Percentiles rank a stretch among this genome's conserved stretches.
Evolutionary conservation across 2,888 invertebrate species (phyloP).

Genomic region (Pollenia labialis): DNA sequence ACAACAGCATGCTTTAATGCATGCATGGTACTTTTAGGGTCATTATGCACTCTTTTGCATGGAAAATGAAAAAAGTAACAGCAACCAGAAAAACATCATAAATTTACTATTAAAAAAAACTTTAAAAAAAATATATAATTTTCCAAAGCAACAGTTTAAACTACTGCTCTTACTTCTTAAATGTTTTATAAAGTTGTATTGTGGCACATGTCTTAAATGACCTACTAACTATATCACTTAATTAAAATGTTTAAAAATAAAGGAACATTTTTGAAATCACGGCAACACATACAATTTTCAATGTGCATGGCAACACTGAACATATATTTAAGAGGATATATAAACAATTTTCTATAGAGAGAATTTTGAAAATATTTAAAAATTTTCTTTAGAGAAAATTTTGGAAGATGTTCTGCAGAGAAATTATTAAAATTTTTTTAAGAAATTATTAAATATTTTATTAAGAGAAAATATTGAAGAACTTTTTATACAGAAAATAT

Average conservation of each 20-base stretch:
- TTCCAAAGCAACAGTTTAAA: constrained; percentile 3
- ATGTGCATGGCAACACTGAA: not conserved
- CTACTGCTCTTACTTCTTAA: not conserved
- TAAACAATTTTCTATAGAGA: too few relatives aligned
- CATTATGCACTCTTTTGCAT: constrained; percentile 65
- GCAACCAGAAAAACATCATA: constrained; percentile 14
- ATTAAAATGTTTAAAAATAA: not conserved
- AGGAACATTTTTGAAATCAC: too few relatives aligned
- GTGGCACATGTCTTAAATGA: not conserved
- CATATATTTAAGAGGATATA: too few relatives aligned
- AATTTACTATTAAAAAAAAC: constrained; percentile 23
- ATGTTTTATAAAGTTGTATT: not conserved
- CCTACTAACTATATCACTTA: not conserved
- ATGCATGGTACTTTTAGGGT: constrained; percentile 67
- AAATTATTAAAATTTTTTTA: too few relatives aligned
- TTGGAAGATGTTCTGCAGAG: too few relatives aligned
- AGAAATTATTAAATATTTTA: too few relatives aligned
- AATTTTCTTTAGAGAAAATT: too few relatives aligned
- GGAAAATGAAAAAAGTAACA: constrained; percentile 58
- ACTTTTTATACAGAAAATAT: too few relatives aligned
- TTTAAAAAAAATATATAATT: not conserved
- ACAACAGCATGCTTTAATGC: constrained; percentile 60
- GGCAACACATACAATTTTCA: too few relatives aligned
- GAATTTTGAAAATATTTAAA: too few relatives aligned
- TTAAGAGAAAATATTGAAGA: too few relatives aligned